Conservation (phyloP, 2,888 invertebrate species). For the Lasioglossum malachurum region DNA sequence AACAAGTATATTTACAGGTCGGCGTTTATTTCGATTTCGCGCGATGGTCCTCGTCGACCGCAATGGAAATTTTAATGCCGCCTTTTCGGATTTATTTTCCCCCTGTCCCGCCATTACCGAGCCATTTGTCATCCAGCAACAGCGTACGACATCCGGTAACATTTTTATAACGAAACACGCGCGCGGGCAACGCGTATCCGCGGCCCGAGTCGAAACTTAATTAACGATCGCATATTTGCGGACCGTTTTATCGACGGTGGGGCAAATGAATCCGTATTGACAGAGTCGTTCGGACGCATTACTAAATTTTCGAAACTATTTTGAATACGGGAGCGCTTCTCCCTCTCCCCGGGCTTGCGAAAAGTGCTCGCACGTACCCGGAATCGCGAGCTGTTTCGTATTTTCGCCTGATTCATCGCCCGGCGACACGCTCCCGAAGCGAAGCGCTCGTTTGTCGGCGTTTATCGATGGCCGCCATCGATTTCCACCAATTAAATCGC, state of each 20-base stretch:
- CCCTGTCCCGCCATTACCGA: slow-evolving; percentile 18
- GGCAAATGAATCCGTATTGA: slow-evolving; percentile 42
- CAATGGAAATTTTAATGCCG: slow-evolving; percentile 31
- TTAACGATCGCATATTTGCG: slow-evolving; percentile 50
- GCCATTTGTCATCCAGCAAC: slow-evolving; percentile 34
- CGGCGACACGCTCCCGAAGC: not conserved
- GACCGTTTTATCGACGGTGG: slow-evolving; percentile 5
- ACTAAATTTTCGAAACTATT: slow-evolving; percentile 56
- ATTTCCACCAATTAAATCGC: not conserved
- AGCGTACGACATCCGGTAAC: slow-evolving; percentile 9
- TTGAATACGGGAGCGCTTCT: slow-evolving; percentile 32
- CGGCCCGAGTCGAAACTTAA: slow-evolving; percentile 14
- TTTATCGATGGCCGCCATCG: not conserved
- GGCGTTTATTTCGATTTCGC: slow-evolving; percentile 22
- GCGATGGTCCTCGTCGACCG: slow-evolving; percentile 1
- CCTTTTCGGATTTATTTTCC: slow-evolving; percentile 15
- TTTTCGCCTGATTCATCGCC: not conserved
- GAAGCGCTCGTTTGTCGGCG: not conserved
- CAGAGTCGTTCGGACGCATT: slow-evolving; percentile 38
- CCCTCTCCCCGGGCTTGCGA: not conserved
- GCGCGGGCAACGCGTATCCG: not conserved
- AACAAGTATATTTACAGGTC: slow-evolving; percentile 5
- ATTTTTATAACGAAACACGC: slow-evolving; percentile 42
- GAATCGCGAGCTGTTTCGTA: slow-evolving; percentile 49
- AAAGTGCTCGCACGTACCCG: slow-evolving; percentile 38